Base-by-base conservation (phyloP, 2,797 vertebrate genomes). In the Arnoldichthys spilopterus region DNA sequence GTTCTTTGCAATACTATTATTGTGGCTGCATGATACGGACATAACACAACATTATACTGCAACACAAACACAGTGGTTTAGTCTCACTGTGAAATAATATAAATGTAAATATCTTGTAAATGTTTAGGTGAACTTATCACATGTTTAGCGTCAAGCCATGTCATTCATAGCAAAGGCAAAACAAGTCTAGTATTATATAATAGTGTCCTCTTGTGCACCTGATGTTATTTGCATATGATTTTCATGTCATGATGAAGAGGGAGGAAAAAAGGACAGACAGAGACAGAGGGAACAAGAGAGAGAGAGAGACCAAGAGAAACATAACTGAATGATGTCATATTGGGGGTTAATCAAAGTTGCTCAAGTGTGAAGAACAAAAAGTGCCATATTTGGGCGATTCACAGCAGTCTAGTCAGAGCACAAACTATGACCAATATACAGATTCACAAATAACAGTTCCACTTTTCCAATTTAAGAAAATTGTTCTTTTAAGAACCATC, bases 331-430 rank as follows among this genome's bases (percentile, higher is more conserved):
- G 64, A 61, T 40, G 54, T 74, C 71, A 79, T 30, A 28, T 24
- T 8, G 12, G 13, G 37, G 43, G 49, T 49, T 20, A 68, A 34
- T 32, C 22, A 24, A 54, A 2, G 53, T 24, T 34, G 11, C 24
- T 28, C 58, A 61, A 30, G 32, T 16, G 51, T 54, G 26, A 22
- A 74, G 20, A 24, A 40, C 28, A 8, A 69, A 47, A 40, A 62
- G 54, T 30, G 34, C 51, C 77, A 80, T 77, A 77, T 79, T 72
- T 80, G 74, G 74, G 13, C 40, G n/a, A 53, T 43, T 49, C 78
- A 47, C 62, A 20, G 20, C 24, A 32, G 73, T 56, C 58, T 22
- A 56, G 26, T 66, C 6, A 69, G 26, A 54, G 47, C 45, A 18
- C 56, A 53, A 24, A 51, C 69, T 47, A 64, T 54, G 62, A 30